Conservation (phyloP, 1,140 invertebrate genomes). For the Hylyphantes graminicola region DNA sequence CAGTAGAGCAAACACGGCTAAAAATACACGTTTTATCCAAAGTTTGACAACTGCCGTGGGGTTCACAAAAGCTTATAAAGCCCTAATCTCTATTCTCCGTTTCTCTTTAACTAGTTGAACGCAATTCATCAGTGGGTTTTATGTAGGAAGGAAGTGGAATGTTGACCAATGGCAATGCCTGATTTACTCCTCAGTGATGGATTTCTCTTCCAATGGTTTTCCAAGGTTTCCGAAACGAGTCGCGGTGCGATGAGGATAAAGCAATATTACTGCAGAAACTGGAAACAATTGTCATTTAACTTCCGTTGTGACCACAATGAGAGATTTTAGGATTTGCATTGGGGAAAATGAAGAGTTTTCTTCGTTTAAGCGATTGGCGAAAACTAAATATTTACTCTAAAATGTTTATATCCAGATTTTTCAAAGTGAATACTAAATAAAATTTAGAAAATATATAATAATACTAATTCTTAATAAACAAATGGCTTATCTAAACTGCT, state of each 20-base stretch:
- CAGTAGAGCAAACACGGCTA: neutral
- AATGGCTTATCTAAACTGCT: too few relatives aligned
- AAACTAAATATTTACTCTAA: too few relatives aligned
- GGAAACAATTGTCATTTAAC: conserved; percentile 5
- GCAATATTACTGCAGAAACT: conserved; percentile 15
- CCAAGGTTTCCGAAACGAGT: conserved; percentile 55
- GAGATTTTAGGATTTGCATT: neutral
- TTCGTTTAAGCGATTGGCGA: too few relatives aligned
- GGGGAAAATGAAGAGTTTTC: too few relatives aligned
- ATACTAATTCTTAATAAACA: too few relatives aligned
- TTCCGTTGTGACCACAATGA: conserved; percentile 17
- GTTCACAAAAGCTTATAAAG: conserved; percentile 14
- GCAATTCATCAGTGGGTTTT: conserved; percentile 35
- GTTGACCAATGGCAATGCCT: conserved; percentile 36
- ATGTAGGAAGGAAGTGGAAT: conserved; percentile 9
- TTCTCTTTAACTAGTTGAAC: conserved; percentile 33
- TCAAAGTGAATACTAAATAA: too few relatives aligned
- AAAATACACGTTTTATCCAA: neutral
- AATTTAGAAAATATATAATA: too few relatives aligned
- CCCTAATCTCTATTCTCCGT: neutral
- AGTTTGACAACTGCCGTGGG: conserved; percentile 17
- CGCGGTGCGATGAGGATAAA: conserved; percentile 30
- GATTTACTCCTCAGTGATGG: conserved; percentile 6
- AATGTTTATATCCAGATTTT: too few relatives aligned
- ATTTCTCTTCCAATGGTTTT: conserved; percentile 24